Percentiles rank a stretch among this genome's conserved stretches.
phyloP scores from a whole-genome alignment of 2,113 vertebrate species.

The Sinocyclocheilus anshuiensis region DNA sequence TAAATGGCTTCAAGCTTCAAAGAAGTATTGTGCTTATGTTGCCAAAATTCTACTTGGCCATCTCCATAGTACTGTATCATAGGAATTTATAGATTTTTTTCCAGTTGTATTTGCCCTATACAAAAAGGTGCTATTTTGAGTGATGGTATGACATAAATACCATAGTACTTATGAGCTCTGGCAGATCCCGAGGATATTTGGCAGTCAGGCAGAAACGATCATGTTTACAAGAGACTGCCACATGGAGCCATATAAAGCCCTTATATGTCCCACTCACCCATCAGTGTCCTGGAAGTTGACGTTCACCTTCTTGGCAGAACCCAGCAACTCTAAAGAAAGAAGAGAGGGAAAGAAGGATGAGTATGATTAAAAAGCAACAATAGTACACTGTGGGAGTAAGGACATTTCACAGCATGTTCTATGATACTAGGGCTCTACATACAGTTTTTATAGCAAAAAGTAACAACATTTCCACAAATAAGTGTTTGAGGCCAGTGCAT shows the following conservation, averaged over 20 bases:
- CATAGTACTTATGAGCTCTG: neutral
- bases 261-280: slow-evolving; percentile 70
- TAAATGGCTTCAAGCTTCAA: neutral
- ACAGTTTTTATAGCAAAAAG: neutral
- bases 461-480: neutral
- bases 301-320: slow-evolving; percentile 79
- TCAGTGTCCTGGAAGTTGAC: slow-evolving; percentile 81
- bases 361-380: neutral
- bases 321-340: slow-evolving; percentile 75
- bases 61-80: neutral
- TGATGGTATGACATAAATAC: neutral
- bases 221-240: slow-evolving; percentile 36
- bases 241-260: slow-evolving; percentile 31
- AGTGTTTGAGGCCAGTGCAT: too few species aligned
- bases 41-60: neutral
- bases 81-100: neutral
- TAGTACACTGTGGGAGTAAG: neutral
- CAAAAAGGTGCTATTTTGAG: neutral
- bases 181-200: slow-evolving; percentile 32
- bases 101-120: too few species aligned
- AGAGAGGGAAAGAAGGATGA: slow-evolving; percentile 10
- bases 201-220: slow-evolving; percentile 25
- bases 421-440: neutral
- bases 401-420: slow-evolving; percentile 4
- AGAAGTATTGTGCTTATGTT: neutral